Evolutionary conservation across 2,888 invertebrate species (phyloP).

Genomic region (Eumacrocentrus americanus): DNA sequence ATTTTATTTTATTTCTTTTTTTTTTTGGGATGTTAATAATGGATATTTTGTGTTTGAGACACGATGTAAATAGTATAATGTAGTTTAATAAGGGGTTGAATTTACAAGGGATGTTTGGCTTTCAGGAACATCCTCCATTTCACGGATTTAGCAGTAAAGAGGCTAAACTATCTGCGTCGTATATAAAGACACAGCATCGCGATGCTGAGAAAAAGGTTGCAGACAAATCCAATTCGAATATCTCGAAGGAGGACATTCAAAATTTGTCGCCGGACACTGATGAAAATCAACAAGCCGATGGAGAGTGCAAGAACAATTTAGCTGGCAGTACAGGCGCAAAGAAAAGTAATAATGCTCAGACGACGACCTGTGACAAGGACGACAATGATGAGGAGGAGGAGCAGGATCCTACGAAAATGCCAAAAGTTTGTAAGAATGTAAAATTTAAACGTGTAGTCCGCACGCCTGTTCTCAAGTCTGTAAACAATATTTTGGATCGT

Average conservation of each 20-base stretch:
- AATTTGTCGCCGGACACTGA: constrained; percentile 4
- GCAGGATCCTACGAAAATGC: constrained; percentile 29
- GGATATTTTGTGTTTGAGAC: no score
- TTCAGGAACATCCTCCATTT: constrained; percentile 58
- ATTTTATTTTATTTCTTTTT: no score
- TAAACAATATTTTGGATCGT: constrained; percentile 55
- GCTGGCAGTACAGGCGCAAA: neutral
- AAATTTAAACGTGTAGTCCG: constrained; percentile 47
- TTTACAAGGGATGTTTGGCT: constrained; percentile 18
- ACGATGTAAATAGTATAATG: neutral
- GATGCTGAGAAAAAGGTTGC: constrained; percentile 40
- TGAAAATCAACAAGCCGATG: constrained; percentile 23
- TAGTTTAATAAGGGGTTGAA: neutral
- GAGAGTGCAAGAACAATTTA: constrained; percentile 21
- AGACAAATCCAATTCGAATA: constrained; percentile 29
- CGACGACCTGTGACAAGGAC: constrained; percentile 35
- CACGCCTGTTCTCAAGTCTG: constrained; percentile 53
- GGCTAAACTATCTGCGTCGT: constrained; percentile 53
- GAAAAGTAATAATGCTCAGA: neutral
- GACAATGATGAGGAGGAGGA: constrained; percentile 20
- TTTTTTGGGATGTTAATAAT: neutral
- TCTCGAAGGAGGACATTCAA: constrained; percentile 10
- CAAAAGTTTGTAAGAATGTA: constrained; percentile 41
- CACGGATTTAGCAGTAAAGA: constrained; percentile 60
- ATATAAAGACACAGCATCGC: constrained; percentile 50